A percentile compares a stretch with the other conserved stretches of the same genome.
phyloP scores from a whole-genome alignment of 2,113 vertebrate genomes.

The Anser cygnoides region DNA sequence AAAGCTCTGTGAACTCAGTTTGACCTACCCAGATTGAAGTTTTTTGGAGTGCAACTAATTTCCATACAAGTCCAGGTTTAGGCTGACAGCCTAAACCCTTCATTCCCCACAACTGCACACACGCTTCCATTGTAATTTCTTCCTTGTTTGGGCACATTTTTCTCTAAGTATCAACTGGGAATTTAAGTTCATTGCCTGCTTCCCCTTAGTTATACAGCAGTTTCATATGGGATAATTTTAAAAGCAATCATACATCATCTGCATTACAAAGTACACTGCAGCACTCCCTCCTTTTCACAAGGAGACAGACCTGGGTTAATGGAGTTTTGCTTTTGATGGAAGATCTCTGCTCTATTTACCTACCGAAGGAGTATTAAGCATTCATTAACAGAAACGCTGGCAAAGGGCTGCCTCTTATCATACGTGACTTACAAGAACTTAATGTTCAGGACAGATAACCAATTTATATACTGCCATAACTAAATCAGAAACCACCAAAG shows the following conservation, averaged over 20 bases:
- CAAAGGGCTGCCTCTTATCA: neutral
- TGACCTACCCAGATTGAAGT: neutral
- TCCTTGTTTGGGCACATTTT: conserved; percentile 13
- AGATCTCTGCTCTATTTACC: neutral
- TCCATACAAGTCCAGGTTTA: neutral
- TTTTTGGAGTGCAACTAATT: neutral
- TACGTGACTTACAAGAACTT: neutral
- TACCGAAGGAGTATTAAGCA: neutral
- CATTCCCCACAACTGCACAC: neutral
- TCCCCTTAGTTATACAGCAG: neutral
- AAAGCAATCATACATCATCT: neutral
- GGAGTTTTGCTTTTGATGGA: neutral
- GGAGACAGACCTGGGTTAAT: neutral
- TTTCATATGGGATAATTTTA: neutral
- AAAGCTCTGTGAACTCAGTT: neutral
- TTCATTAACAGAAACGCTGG: neutral
- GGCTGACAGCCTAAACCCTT: neutral
- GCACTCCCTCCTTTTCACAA: neutral
- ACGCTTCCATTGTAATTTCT: neutral
- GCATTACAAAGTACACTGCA: neutral
- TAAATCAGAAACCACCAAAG: neutral
- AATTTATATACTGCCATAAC: neutral
- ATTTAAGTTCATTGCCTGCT: neutral
- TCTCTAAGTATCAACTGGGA: accelerated
- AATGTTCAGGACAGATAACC: neutral